Percentiles rank a stretch among this genome's conserved stretches.
phyloP scores from a whole-genome alignment of 2,888 invertebrate genomes.

The Troilus luridus region DNA sequence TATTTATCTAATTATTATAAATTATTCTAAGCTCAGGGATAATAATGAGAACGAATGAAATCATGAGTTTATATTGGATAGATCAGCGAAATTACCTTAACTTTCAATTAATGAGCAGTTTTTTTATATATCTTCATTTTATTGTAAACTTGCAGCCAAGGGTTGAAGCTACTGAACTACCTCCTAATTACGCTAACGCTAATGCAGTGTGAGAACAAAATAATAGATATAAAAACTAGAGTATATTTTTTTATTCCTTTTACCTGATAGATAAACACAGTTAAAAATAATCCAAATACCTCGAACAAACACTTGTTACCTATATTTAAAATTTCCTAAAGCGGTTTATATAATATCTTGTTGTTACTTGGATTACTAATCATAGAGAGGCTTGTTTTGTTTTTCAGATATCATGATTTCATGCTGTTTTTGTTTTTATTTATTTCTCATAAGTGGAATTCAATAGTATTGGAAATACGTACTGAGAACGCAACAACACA shows the following conservation, averaged over 20 bases:
- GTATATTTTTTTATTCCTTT: neutral
- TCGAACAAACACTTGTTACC: neutral
- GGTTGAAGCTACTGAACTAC: too few relatives aligned
- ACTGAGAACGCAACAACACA: neutral
- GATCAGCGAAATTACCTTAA: too few relatives aligned
- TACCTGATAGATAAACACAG: neutral
- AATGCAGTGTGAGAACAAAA: neutral
- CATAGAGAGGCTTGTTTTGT: neutral
- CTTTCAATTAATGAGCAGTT: too few relatives aligned
- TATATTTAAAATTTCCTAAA: neutral
- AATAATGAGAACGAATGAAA: too few relatives aligned
- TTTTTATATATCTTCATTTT: too few relatives aligned
- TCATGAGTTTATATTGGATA: too few relatives aligned
- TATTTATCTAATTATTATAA: too few relatives aligned
- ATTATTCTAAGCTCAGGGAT: too few relatives aligned
- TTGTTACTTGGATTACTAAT: neutral
- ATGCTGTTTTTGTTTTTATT: neutral
- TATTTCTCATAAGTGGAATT: neutral
- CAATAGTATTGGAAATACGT: neutral
- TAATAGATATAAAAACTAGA: neutral
- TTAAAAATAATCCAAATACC: constrained; percentile 15
- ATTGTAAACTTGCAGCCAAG: too few relatives aligned
- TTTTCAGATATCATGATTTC: neutral
- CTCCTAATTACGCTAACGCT: too few relatives aligned
- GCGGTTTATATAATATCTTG: neutral